Conservation (phyloP, 2,113 vertebrate species). For the Corythornis vintsioides region DNA sequence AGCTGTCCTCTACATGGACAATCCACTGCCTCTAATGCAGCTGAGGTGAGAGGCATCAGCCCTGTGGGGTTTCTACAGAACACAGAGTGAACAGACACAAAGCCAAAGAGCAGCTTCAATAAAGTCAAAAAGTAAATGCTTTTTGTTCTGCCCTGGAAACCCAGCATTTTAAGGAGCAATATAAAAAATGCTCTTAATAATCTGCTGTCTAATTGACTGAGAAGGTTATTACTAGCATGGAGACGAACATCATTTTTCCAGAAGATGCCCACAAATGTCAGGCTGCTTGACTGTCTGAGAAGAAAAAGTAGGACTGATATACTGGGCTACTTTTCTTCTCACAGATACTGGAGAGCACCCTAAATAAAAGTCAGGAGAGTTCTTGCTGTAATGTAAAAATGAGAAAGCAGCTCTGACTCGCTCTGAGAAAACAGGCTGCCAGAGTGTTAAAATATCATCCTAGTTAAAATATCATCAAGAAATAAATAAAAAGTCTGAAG, state of each 20-base stretch:
- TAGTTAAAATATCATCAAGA: not conserved
- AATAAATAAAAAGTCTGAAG: not conserved
- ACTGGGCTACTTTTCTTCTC: not conserved
- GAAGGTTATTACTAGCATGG: not conserved
- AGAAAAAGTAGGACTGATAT: not conserved
- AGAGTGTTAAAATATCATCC: not conserved
- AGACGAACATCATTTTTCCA: not conserved
- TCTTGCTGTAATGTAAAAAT: constrained; percentile 36
- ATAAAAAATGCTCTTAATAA: not conserved
- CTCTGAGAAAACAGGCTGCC: not conserved
- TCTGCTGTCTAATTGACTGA: not conserved
- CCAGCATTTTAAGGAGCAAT: not conserved
- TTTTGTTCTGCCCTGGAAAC: not conserved
- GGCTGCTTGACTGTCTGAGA: not conserved
- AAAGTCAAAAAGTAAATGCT: not conserved
- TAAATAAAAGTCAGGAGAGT: constrained; percentile 6
- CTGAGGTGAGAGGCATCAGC: accelerated
- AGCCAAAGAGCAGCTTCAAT: not conserved
- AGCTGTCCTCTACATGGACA: not conserved
- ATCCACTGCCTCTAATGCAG: not conserved
- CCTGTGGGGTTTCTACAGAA: not conserved
- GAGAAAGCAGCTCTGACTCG: not conserved
- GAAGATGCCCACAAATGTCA: not conserved
- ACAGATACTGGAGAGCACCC: not conserved
- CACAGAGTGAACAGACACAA: not conserved